Base-by-base conservation (phyloP, 2,797 vertebrate genomes). In the Cynopterus sphinx region DNA sequence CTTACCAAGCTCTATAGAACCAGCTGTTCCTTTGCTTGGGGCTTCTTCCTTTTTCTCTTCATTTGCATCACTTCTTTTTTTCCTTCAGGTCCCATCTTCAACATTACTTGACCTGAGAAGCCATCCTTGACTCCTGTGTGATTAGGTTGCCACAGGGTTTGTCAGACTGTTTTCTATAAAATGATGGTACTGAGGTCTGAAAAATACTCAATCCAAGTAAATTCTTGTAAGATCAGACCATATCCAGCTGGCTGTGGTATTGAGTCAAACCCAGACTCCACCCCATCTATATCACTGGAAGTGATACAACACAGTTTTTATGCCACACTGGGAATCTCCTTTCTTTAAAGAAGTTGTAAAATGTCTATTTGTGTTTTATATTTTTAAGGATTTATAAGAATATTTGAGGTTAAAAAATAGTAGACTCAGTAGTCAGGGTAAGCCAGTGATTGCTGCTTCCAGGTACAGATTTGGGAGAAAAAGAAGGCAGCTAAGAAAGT, bases 111-210 rank as follows among this genome's bases (percentile, higher is more conserved):
- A n/a, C 28, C 79, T n/a, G 15, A 16, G 31, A 49, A 49, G 31
- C 22, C 21, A 24, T 26, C 31, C 7, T 11, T n/a, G 79, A 46
- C 28, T 0, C 17, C 28, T n/a, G 39, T 21, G 2, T 2, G 2
- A n/a, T 46, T 13, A 9, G 41, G 19, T 63, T 21, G 9, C 39
- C 55, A 15, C 6, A 43, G 12, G 2, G 31, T 33, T 65, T 82
- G 12, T 41, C 43, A 65, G n/a, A 5, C 57, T 46, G 78, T 39
- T 81, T 46, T 39, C 3, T 12, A n/a, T 81, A n/a, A n/a, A 61
- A 81, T 3, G 57, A 28, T 22, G 6, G 78, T 36, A n/a, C 55
- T 8, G 16, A 43, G 57, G 57, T n/a, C 78, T 61, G 57, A 33
- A 61, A 43, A 46, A 43, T 36, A 28, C 51, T 43, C 36, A n/a